These are phyloP conservation scores for Lucifuga dentata DNA, from an alignment of 2,113 vertebrate genomes.

Conservation along the genomic window DNA sequence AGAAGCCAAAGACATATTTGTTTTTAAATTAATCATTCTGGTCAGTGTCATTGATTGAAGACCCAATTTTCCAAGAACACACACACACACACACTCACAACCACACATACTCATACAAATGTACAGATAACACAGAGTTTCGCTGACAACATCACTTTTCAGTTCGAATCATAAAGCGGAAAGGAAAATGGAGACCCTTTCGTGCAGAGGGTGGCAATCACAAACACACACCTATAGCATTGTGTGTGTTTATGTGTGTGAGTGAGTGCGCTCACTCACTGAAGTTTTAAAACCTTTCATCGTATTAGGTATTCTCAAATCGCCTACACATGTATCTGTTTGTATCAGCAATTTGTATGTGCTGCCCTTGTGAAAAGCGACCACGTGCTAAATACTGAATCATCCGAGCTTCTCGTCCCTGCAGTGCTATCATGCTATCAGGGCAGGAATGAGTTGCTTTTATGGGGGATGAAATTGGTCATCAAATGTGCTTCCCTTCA, in stretches of 20 bases:
- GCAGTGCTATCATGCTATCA: conserved; percentile 11
- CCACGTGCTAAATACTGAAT: conserved; percentile 44
- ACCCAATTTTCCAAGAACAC: too few relatives aligned
- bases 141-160: too few relatives aligned
- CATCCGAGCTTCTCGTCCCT: conserved; percentile 30
- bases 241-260: conserved; percentile 31
- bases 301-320: conserved; percentile 24
- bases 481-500: conserved; percentile 43
- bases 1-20: conserved; percentile 3
- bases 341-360: conserved; percentile 36
- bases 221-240: conserved; percentile 16
- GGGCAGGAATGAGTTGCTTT: conserved; percentile 44
- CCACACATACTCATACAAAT: too few relatives aligned
- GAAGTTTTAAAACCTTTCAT: conserved; percentile 9
- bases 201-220: conserved; percentile 15
- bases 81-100: too few relatives aligned
- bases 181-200: background rate
- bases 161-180: too few relatives aligned
- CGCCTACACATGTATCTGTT: conserved; percentile 58
- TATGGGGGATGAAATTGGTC: conserved; percentile 53
- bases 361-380: conserved; percentile 16
- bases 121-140: too few relatives aligned
- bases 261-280: too few relatives aligned
- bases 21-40: too few relatives aligned
- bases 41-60: too few relatives aligned